Conservation (phyloP, 2,797 vertebrate species). For the Trichosurus vulpecula region DNA sequence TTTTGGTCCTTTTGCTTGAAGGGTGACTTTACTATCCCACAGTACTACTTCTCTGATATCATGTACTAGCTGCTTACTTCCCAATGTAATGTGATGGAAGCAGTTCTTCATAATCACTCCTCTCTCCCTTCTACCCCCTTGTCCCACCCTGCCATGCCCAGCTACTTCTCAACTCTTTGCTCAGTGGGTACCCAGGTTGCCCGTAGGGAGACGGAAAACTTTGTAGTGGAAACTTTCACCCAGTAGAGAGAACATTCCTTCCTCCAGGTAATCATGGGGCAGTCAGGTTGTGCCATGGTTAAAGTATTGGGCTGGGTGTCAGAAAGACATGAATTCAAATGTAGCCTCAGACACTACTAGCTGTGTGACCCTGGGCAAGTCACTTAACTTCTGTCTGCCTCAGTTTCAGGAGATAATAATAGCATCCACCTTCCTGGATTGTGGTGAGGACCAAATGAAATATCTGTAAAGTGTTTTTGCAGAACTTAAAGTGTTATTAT, state of each 20-base stretch:
- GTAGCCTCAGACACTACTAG: not conserved
- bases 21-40: not conserved
- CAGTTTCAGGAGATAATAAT: not conserved
- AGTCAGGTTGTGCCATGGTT: not conserved
- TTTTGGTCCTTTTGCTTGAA: not conserved
- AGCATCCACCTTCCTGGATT: not conserved
- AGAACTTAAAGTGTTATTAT: not conserved
- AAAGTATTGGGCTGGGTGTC: not conserved
- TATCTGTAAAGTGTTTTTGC: not conserved
- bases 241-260: not conserved
- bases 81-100: not conserved
- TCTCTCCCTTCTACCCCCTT: not conserved
- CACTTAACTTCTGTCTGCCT: not conserved
- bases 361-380: not conserved
- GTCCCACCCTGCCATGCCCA: not conserved
- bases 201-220: not conserved
- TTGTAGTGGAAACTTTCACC: not conserved
- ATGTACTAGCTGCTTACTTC: not conserved
- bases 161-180: not conserved
- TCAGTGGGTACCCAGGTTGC: not conserved
- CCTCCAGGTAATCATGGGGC: not conserved
- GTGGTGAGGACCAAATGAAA: not conserved
- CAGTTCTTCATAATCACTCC: not conserved
- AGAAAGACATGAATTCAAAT: not conserved
- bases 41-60: not conserved